phyloP scores from a whole-genome alignment of 1,140 invertebrate species.

The Caenorhabditis latens region DNA sequence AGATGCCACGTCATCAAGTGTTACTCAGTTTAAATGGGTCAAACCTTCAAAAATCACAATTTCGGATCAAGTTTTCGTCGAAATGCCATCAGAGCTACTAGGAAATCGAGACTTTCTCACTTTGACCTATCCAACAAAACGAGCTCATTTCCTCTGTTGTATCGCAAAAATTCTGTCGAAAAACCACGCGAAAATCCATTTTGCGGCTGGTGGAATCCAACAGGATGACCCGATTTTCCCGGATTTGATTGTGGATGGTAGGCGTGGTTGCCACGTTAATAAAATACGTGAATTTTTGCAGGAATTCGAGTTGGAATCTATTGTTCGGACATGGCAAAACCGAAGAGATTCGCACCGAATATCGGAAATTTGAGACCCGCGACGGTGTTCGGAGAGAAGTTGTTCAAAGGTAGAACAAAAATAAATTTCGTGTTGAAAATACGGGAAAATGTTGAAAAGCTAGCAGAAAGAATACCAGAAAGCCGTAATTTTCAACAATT shows the following conservation, averaged over 20 bases:
- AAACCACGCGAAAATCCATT: not conserved
- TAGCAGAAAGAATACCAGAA: too few species aligned
- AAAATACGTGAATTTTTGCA: not conserved
- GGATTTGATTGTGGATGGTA: conserved; percentile 6
- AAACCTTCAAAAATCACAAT: not conserved
- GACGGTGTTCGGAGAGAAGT: not conserved
- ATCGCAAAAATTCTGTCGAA: not conserved
- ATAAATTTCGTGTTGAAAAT: too few species aligned
- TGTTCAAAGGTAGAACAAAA: conserved; percentile 10
- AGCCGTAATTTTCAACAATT: too few species aligned
- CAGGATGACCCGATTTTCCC: conserved; percentile 29
- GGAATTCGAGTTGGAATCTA: conserved; percentile 6
- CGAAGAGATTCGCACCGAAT: conserved; percentile 26
- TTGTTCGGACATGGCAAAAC: conserved; percentile 4
- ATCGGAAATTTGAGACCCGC: conserved; percentile 37
- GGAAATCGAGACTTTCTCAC: conserved; percentile 29
- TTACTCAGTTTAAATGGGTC: conserved; percentile 12
- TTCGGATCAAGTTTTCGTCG: not conserved
- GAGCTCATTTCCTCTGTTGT: not conserved
- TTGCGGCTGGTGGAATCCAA: not conserved
- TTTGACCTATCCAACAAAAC: not conserved
- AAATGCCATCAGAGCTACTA: conserved; percentile 18
- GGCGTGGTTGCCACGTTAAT: too few species aligned
- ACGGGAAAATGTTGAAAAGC: too few species aligned
- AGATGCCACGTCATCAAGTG: not conserved